These are phyloP conservation scores for Sebastes diploproa DNA, from an alignment of 2,797 vertebrate species.

Conservation along the genomic window DNA sequence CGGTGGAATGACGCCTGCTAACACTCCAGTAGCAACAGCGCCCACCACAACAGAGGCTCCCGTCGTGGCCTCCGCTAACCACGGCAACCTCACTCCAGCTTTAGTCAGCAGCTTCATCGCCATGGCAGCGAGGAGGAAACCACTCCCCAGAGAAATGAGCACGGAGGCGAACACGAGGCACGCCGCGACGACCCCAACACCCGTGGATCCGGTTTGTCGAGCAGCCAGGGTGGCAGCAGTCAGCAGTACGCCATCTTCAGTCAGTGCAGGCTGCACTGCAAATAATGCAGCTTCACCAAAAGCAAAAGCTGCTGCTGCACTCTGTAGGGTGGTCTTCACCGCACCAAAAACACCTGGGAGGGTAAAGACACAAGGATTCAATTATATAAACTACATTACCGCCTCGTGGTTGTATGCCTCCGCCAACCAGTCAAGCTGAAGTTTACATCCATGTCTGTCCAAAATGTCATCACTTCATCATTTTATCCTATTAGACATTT, in stretches of 20 bases:
- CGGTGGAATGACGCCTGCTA: constrained; percentile 47
- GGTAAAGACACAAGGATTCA: neutral
- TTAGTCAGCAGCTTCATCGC: constrained; percentile 42
- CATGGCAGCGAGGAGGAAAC: constrained; percentile 63
- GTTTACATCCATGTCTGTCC: neutral
- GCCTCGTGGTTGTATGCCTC: neutral
- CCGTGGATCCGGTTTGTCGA: constrained; percentile 49
- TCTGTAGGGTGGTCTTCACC: constrained; percentile 22
- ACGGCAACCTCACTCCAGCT: neutral
- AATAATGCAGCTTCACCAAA: constrained; percentile 59
- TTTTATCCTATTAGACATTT: neutral
- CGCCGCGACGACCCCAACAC: constrained; percentile 46
- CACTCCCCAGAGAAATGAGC: constrained; percentile 62
- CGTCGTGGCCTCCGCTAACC: constrained; percentile 25
- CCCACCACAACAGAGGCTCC: constrained; percentile 52
- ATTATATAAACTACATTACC: neutral
- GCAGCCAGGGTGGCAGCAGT: constrained; percentile 30
- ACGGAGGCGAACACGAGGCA: constrained; percentile 62
- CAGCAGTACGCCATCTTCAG: constrained; percentile 43
- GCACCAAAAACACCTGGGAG: constrained; percentile 25
- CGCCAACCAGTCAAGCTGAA: neutral
- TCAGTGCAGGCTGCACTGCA: constrained; percentile 46
- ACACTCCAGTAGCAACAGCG: constrained; percentile 48
- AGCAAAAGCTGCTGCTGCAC: constrained; percentile 58
- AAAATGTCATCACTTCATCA: neutral